phyloP scores from a whole-genome alignment of 2,888 invertebrate genomes.

The Imbricaverruca yamaguchii region DNA sequence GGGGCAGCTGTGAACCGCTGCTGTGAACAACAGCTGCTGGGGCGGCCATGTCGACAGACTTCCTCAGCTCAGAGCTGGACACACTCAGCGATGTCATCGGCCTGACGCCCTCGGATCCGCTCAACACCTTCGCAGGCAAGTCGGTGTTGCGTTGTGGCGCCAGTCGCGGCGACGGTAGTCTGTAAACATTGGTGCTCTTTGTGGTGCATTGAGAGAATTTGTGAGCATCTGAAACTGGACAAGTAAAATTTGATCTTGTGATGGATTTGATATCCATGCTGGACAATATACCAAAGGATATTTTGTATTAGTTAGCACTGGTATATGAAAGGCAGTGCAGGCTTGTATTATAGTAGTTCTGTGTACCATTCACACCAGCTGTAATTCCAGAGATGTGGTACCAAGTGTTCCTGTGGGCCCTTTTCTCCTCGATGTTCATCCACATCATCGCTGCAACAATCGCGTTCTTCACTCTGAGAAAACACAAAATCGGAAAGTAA shows the following conservation, averaged over 20 bases:
- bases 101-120: not conserved
- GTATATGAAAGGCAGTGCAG: too few relatives aligned
- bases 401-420: conserved; percentile 89
- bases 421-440: conserved; percentile 87
- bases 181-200: too few relatives aligned
- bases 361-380: not conserved
- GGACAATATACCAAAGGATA: too few relatives aligned
- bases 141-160: too few relatives aligned
- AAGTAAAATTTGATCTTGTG: too few relatives aligned
- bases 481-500: conserved; percentile 79
- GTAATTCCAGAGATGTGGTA: conserved; percentile 87
- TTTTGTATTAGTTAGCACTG: too few relatives aligned
- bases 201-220: too few relatives aligned
- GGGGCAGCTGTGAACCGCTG: too few relatives aligned
- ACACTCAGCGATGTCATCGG: not conserved
- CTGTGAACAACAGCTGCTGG: conserved; percentile 9
- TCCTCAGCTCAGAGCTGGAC: not conserved
- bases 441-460: conserved; percentile 80
- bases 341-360: too few relatives aligned
- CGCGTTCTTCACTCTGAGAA: conserved; percentile 81
- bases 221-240: too few relatives aligned
- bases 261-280: too few relatives aligned
- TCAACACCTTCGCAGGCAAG: not conserved
- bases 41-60: not conserved
- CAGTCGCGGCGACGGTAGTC: too few relatives aligned